Base-by-base conservation (phyloP, 2,888 invertebrate genomes). In the Tetranychus piercei region DNA sequence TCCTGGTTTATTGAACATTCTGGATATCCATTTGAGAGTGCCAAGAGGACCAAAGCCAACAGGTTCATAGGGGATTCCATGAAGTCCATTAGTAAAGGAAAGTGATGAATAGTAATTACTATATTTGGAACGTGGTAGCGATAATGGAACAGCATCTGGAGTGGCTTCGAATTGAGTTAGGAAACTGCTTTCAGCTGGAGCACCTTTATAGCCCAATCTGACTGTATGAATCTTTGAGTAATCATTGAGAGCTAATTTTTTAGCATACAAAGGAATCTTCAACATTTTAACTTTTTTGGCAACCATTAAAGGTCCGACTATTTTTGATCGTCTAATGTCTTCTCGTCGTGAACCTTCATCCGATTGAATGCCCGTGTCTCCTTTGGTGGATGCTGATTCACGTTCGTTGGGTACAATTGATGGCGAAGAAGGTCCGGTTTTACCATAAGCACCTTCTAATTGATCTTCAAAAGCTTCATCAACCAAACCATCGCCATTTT, bases 381-480 rank as follows among this genome's bases (percentile, higher is more conserved):
- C 55, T 55, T 55, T 55, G 9, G 11, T 55, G 55, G 55, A 15
- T 55, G 55, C 9, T 7, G 55, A 55, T 7, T 55, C 55, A 55
- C 55, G 9, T 55, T 34, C 34, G 34, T 34, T 34, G 34, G 34
- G 4, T 34, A 34, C 34, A 34, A 34, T 34, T 15, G 55, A 55
- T 9, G 55, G 3, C 1, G 55, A 55, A 7, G 55, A 6, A 55
- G 15, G 6, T 15, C 11, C 55, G 2, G 55, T 15, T 55, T 55
- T 55, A 55, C 55, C 55, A 69, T 69, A 23, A 23, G 69, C 69
- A 6, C 22, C 22, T 11, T 69, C 69, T 6, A 69, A n/a, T 71
- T 71, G 71, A 20, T 71, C 71, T 9, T 34, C 71, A 34, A 71
- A 71, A n/a, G 71, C 71, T 44, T 34, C 71, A 20, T 71, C 71